These are phyloP conservation scores for Dicyrtoma fusca DNA, from an alignment of 2,888 invertebrate genomes.

Conservation along the genomic window DNA sequence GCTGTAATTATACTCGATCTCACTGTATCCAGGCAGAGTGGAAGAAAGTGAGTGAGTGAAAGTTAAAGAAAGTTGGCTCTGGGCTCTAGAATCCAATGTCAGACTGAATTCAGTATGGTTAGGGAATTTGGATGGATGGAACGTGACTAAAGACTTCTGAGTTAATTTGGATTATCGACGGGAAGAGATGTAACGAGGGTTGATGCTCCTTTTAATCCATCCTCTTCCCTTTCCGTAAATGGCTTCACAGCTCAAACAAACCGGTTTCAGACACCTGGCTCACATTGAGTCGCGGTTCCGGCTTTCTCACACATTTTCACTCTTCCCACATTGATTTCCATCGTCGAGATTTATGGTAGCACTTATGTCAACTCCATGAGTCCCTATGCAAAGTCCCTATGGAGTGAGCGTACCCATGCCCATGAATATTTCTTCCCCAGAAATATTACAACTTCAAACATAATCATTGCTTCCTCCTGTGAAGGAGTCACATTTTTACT, in stretches of 20 bases:
- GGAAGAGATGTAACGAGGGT: conserved; percentile 17
- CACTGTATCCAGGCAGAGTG: no score
- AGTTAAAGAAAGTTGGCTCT: neutral
- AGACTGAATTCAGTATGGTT: neutral
- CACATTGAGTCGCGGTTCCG: neutral
- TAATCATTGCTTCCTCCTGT: no score
- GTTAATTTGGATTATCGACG: conserved; percentile 12
- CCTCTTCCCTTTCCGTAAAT: conserved; percentile 20
- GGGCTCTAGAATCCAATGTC: neutral
- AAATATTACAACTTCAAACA: no score
- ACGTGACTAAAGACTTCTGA: conserved; percentile 4
- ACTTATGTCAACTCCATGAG: no score
- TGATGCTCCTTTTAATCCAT: conserved; percentile 33
- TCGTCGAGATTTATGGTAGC: no score
- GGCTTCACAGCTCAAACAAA: conserved; percentile 11
- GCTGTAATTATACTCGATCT: no score
- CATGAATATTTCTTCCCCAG: no score
- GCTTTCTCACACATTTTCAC: neutral
- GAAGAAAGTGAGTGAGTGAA: no score
- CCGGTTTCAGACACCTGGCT: conserved; percentile 22
- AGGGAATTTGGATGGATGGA: neutral
- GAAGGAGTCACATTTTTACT: no score
- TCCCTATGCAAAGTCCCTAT: no score
- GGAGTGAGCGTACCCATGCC: no score
- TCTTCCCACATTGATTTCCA: no score